Evolutionary conservation across 2,113 vertebrate genomes (phyloP), one percentile per base, ranked within the genome.

Genomic region (Etia nguti): DNA sequence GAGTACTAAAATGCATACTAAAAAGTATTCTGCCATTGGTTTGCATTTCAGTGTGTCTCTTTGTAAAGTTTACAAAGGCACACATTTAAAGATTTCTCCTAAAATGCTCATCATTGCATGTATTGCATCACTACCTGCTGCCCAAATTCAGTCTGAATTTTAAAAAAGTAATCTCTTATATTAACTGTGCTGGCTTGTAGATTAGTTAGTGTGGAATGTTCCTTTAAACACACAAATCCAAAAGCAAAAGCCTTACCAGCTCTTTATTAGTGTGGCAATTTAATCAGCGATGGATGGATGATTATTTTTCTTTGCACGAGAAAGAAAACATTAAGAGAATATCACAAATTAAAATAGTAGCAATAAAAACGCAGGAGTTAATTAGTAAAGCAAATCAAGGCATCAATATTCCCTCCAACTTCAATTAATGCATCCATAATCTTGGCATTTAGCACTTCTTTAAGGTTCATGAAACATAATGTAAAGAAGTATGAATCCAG

Each of bases 311-410:
- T 75, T 8, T 43, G 5, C 10, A 85, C 3, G 0, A 82, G 26
- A 73, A 70, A 55, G 46, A 89, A 73, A 88, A 56, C 31, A 68
- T 62, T 79, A 59, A 34, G n/a, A 70, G 83, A 86, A 80, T 41
- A 41, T 80, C 13, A 75, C 29, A 86, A 54, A 83, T 83, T 48
- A 83, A 20, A 79, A 68, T 24, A 54, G 38, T n/a, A 18, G 54
- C 41, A 31, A 43, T 87, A 54, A 87, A 48, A 87, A 41, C 36
- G 68, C 59, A 82, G 43, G 29, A 75, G 84, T 83, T 36, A 43
- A 88, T 88, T 73, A 84, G 59, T 38, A 56, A 62, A 73, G 34
- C 41, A 77, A 59, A 90, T 90, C 24, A 88, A 81, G 56, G 68
- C 34, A 55, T 86, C 38, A 50, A 70, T 86, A 56, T 81, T 68